Conservation (phyloP, 2,113 vertebrate genomes). For the Lamprologus lemairii region DNA sequence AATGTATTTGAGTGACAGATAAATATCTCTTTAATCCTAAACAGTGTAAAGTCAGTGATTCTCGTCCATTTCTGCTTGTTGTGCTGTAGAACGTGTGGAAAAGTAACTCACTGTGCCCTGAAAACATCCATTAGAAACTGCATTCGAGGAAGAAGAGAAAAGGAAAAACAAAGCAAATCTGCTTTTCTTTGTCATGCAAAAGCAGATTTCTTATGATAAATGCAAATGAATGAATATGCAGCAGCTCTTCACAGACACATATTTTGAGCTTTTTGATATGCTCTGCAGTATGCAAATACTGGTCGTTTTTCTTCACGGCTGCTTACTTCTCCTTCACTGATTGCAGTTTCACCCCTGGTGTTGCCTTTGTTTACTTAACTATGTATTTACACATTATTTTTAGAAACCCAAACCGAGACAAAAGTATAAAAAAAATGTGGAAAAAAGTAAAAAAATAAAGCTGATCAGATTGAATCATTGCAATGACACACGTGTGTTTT, state of each 20-base stretch:
- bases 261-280: background rate
- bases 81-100: background rate
- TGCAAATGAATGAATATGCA: background rate
- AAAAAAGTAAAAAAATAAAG: background rate
- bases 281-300: background rate
- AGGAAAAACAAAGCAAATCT: background rate
- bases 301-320: background rate
- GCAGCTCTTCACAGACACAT: background rate
- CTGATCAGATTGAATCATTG: background rate
- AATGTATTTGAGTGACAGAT: background rate
- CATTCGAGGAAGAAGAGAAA: background rate
- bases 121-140: background rate
- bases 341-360: background rate
- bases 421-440: background rate
- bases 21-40: constrained; percentile 27
- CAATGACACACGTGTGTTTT: background rate
- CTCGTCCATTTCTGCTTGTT: background rate
- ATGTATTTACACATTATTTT: background rate
- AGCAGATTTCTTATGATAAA: background rate
- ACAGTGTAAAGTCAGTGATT: rapidly evolving
- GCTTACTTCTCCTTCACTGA: background rate
- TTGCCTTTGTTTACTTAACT: background rate
- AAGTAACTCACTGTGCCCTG: background rate
- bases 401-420: background rate
- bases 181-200: background rate